Base-by-base conservation (phyloP, 1,140 invertebrate species). In the Drosophila ohnishii region DNA sequence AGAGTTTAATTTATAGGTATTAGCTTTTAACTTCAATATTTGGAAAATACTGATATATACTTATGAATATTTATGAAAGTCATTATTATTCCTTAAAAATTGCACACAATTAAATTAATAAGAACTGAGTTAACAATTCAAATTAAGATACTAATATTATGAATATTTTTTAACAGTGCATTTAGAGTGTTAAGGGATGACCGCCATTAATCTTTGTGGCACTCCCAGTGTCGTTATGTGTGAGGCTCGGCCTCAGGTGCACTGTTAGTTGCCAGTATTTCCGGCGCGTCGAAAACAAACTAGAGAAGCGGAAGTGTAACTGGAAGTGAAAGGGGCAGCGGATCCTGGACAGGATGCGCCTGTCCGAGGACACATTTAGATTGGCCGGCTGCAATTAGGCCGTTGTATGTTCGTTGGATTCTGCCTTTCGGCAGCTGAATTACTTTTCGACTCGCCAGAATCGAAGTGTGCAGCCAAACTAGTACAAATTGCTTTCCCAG, bases 401-500 rank as follows among this genome's bases (percentile, higher is more conserved):
- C 19, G 32, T 25, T 50, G 35, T 19, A 19, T 19, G 37, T 34
- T 34, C 35, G 4, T 13, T 39, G 3, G 35, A n/a, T 11, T 40
- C 11, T 5, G n/a, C 16, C 39, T 19, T 58, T 70, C 42, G 63
- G 14, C 19, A 39, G 32, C n/a, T 5, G 59, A 47, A 65, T 37
- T 65, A 65, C 32, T 59, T 59, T 72, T 47, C 30, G 50, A 48
- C 51, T 42, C 32, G n/a, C 28, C 42, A 22, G 44, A 59, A 71
- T 71, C 69, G 69, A 72, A 59, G 37, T 48, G 44, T 22, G 22
- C 13, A 22, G 8, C 2, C 8, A 32, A 32, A 32, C 62, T 25
- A 55, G 34, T 75, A 70, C 34, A 81, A 75, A 81, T 74, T 75
- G 58, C 48, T 70, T 63, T 42, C 37, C 47, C 78, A 77, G 62